Base-by-base conservation (phyloP, 1,140 invertebrate genomes). In the Dendrolimus kikuchii region DNA sequence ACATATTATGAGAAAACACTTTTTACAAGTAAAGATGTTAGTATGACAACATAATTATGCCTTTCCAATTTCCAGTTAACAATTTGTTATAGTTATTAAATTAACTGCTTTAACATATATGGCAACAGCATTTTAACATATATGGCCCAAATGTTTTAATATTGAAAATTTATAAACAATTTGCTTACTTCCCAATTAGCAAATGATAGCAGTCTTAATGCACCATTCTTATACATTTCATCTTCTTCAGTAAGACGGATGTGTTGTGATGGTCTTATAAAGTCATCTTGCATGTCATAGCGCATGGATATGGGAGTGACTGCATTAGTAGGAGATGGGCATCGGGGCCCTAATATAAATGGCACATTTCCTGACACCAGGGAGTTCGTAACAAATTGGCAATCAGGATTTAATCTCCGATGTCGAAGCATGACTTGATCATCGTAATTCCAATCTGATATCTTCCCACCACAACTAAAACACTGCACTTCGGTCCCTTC, bases 401-500 rank as follows among this genome's bases (percentile, higher is more conserved):
- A 95, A 47, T 88, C 78, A 5, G 94, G 93, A 68, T 90, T 90
- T 41, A 91, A 74, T 46, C 81, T 76, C 36, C 88, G 84, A 80
- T 94, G 93, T 57, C 89, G 85, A 62, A 76, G 85, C 89, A 92
- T 92, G 7, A 91, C 92, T 73, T 92, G 90, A 69, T 95, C 94
- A 5, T 91, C 92, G 76, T 90, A 93, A 60, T 93, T 90, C 94
- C 94, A 95, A 55, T 93, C 89, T 0, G 90, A 89, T 64, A 95
- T 91, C 77, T 88, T 90, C n/a, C 88, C 79, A 40, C 90, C 89
- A 81, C 95, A 96, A 58, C 90, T 88, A 68, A 94, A 94, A 76
- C 95, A 96, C 71, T 94, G 89, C 4, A 94, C 93, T 66, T 93
- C 91, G 7, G 90, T 79, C 40, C 83, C 90, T 58, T 85, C 79